Conservation (phyloP, 2,888 invertebrate genomes). For the Cataglyphis rosenhaueri region DNA sequence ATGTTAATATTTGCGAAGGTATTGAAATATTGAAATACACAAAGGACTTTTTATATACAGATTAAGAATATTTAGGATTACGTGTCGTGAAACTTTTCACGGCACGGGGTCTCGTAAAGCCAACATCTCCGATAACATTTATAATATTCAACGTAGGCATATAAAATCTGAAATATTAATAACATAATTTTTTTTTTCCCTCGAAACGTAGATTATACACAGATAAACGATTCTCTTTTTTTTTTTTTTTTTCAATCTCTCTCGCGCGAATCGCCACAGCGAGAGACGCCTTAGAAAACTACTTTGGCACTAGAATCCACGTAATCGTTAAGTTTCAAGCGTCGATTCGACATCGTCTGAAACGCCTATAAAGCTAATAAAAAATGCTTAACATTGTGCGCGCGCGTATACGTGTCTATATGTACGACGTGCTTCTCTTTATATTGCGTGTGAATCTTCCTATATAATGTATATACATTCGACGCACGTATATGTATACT, state of each 20-base stretch:
- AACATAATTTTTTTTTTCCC: constrained; percentile 17
- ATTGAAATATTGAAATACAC: not conserved
- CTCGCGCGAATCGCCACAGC: not conserved
- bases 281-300: constrained; percentile 78
- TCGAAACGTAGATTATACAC: constrained; percentile 47
- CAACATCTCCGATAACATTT: constrained; percentile 70
- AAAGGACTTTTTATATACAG: constrained; percentile 11
- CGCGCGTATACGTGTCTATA: constrained; percentile 21
- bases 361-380: constrained; percentile 51
- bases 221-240: constrained; percentile 43
- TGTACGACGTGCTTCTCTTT: constrained; percentile 23
- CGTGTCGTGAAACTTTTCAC: constrained; percentile 6
- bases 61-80: constrained; percentile 10
- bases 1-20: constrained; percentile 6
- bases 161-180: constrained; percentile 82
- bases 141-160: constrained; percentile 81
- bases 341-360: constrained; percentile 59
- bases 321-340: constrained; percentile 67
- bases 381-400: constrained; percentile 39
- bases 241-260: constrained; percentile 3
- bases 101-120: constrained; percentile 28
- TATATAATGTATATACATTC: constrained; percentile 23
- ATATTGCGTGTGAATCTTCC: constrained; percentile 10
- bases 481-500: constrained; percentile 25
- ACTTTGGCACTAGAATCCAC: constrained; percentile 82